Base-by-base conservation (phyloP, 30 jellyfish, hydroid and myxozoan genomes). In the Sanderia malayensis region DNA sequence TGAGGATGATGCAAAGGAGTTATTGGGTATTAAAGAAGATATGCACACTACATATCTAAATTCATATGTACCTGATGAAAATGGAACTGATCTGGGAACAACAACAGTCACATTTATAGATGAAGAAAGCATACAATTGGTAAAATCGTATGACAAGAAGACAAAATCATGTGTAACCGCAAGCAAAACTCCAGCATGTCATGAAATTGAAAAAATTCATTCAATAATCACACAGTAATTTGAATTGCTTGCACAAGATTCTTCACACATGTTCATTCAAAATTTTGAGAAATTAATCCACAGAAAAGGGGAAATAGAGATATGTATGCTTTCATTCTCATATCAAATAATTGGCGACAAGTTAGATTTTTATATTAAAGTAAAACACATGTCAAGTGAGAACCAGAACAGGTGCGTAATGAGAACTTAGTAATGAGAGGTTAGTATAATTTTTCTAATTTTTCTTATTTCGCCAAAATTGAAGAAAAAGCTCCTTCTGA, bases 371-470 rank as follows among this genome's bases (percentile, higher is more conserved):
- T 66, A 66, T 31, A 66, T 66, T 0, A 66, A 66, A 66, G 78
- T 66, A 31, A 66, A 66, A 44, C 78, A 66, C 78, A 66, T 66
- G 78, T 2, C 62, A 32, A 66, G 78, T 66, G 78, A 66, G 41
- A 66, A 66, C 41, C 78, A 66, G 34, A 66, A 66, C 65, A 31
- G 41, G 78, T 37, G 41, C n/a, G n/a, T n/a, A n/a, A n/a, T n/a
- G n/a, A n/a, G n/a, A n/a, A n/a, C n/a, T n/a, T n/a, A n/a, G n/a
- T n/a, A n/a, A n/a, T n/a, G n/a, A n/a, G n/a, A n/a, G n/a, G n/a
- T n/a, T n/a, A n/a, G n/a, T n/a, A n/a, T n/a, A n/a, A n/a, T n/a
- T n/a, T n/a, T n/a, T n/a, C n/a, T n/a, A n/a, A n/a, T n/a, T n/a
- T n/a, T n/a, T n/a, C n/a, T n/a, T n/a, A n/a, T n/a, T n/a, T n/a